Conservation (phyloP, 2,113 vertebrate genomes). For the Lichenostomus cassidix region DNA sequence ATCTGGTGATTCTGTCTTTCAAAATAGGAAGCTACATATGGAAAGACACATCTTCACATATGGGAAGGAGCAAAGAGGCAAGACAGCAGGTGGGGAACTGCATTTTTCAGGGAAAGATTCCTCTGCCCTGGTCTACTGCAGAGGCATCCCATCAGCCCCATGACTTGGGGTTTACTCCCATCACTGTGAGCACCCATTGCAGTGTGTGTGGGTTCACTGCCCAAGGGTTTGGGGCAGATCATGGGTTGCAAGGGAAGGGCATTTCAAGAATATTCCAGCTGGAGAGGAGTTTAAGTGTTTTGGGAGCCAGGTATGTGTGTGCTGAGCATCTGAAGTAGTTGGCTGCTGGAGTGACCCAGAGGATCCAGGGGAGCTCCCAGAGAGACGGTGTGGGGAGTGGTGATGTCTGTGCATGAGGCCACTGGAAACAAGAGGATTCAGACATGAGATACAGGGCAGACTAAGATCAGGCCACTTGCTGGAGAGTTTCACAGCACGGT, state of each 20-base stretch:
- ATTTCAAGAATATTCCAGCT: background rate
- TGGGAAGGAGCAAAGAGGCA: rapidly evolving
- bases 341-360: background rate
- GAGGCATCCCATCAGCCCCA: background rate
- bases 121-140: background rate
- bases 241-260: background rate
- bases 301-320: background rate
- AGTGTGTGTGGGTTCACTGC: background rate
- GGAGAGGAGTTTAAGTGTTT: background rate
- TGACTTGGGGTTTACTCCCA: background rate
- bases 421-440: rapidly evolving
- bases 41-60: rapidly evolving
- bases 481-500: background rate
- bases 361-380: background rate
- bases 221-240: background rate
- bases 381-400: rapidly evolving
- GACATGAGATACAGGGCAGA: rapidly evolving
- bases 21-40: background rate
- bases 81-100: background rate
- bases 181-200: rapidly evolving
- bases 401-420: background rate
- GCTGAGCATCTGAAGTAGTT: background rate
- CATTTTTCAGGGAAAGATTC: background rate
- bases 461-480: background rate
- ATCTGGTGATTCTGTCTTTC: background rate